A percentile compares a stretch with the other conserved stretches of the same genome.
Evolutionary conservation across 1,140 invertebrate species (phyloP).

Genomic region (Laupala kohalensis): DNA sequence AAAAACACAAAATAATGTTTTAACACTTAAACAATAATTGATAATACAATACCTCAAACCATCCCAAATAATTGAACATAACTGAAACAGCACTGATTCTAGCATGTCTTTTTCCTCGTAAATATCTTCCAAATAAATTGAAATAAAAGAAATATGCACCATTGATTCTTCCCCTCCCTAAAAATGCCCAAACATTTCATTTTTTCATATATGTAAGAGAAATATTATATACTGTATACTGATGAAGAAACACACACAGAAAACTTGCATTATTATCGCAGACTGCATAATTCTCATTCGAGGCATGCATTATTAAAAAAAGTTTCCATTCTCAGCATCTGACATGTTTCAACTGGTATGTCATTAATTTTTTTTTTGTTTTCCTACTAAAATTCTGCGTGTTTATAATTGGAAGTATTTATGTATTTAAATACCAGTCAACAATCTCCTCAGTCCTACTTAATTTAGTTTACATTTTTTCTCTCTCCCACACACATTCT

Average conservation of each 20-base stretch:
- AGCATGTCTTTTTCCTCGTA: neutral
- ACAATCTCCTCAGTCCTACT: neutral
- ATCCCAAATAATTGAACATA: conserved; percentile 2
- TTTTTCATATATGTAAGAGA: neutral
- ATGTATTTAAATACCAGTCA: neutral
- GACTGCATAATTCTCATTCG: neutral
- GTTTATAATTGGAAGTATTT: neutral
- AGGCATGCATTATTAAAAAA: neutral
- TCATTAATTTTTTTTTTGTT: neutral
- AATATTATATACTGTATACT: neutral
- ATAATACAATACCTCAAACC: conserved; percentile 6
- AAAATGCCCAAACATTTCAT: neutral
- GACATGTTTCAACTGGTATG: neutral
- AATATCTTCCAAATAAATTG: neutral
- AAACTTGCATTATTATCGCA: neutral
- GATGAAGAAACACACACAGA: neutral
- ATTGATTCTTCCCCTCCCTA: neutral
- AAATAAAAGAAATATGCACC: neutral
- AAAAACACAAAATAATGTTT: conserved; percentile 1
- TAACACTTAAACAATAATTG: neutral
- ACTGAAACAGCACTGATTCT: neutral
- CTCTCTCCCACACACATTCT: neutral
- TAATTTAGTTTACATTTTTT: neutral
- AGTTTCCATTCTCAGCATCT: neutral
- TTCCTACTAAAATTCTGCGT: neutral